A percentile compares a stretch with the other conserved stretches of the same genome.
These are phyloP conservation scores for Melinopterus prodromus DNA, from an alignment of 2,888 invertebrate species.

Conservation along the genomic window DNA sequence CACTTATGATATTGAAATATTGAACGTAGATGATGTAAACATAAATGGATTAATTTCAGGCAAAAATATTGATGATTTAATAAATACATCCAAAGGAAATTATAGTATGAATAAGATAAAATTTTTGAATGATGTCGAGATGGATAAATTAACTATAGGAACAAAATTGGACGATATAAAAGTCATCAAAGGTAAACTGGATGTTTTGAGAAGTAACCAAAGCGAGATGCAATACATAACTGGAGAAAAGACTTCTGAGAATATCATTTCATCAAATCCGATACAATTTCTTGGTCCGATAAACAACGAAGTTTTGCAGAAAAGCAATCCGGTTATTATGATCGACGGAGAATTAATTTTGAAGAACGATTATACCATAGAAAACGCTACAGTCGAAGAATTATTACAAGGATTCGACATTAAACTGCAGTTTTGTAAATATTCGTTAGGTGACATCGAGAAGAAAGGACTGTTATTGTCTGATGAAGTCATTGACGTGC, in stretches of 20 bases:
- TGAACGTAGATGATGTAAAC: constrained; percentile 51
- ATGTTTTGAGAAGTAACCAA: constrained; percentile 59
- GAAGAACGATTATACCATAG: constrained; percentile 59
- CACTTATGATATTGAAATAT: constrained; percentile 47
- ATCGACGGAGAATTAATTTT: constrained; percentile 60
- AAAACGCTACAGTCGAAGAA: constrained; percentile 61
- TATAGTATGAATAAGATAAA: constrained; percentile 60
- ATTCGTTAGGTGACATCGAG: constrained; percentile 54
- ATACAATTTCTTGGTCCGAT: constrained; percentile 61
- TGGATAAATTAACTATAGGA: constrained; percentile 57
- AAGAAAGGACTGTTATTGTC: constrained; percentile 49
- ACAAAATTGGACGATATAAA: constrained; percentile 62
- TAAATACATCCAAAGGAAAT: constrained; percentile 57
- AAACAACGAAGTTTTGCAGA: constrained; percentile 57
- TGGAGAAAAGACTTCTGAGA: constrained; percentile 60
- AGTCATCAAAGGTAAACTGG: constrained; percentile 59
- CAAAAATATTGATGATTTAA: constrained; percentile 61
- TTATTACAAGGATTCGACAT: constrained; percentile 56
- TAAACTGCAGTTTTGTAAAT: constrained; percentile 41
- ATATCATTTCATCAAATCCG: constrained; percentile 59
- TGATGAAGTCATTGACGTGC: constrained; percentile 33
- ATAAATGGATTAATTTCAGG: constrained; percentile 58
- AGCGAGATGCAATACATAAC: constrained; percentile 59
- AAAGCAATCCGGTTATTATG: constrained; percentile 60
- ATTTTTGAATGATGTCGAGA: constrained; percentile 57